Evolutionary conservation across 2,113 vertebrate species (phyloP).

Genomic region (Phalacrocorax carbo): DNA sequence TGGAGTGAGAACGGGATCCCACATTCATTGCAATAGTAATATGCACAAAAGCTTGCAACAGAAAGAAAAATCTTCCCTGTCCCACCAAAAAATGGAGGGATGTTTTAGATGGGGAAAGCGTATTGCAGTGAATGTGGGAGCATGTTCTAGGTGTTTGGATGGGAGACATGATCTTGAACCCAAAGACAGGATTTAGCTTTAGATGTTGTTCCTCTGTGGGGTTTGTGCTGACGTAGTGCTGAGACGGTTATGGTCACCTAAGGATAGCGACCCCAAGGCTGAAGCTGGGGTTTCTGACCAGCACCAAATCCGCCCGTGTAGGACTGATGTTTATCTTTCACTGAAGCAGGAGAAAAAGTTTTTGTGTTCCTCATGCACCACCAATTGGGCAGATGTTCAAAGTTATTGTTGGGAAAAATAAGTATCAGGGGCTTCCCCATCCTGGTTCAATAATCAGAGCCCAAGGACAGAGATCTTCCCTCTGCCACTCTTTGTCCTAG

Average conservation of each 20-base stretch:
- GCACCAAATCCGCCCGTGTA: background rate
- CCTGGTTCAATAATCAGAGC: background rate
- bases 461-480: background rate
- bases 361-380: background rate
- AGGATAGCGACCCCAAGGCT: background rate
- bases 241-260: background rate
- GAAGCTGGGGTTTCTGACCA: background rate
- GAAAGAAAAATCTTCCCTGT: background rate
- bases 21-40: background rate
- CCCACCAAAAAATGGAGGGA: background rate
- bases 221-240: background rate
- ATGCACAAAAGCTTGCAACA: background rate
- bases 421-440: background rate
- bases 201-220: background rate
- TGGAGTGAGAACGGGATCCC: fast-evolving
- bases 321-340: background rate
- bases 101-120: background rate
- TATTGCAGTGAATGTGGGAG: background rate
- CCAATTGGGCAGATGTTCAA: background rate
- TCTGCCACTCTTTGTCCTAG: background rate
- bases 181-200: background rate
- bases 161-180: background rate
- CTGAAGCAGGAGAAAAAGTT: background rate
- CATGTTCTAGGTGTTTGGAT: background rate
- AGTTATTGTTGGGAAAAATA: background rate